Evolutionary conservation across 1,140 invertebrate species (phyloP), one percentile per base, ranked within the genome.

Genomic region (Aphelenchoides besseyi): DNA sequence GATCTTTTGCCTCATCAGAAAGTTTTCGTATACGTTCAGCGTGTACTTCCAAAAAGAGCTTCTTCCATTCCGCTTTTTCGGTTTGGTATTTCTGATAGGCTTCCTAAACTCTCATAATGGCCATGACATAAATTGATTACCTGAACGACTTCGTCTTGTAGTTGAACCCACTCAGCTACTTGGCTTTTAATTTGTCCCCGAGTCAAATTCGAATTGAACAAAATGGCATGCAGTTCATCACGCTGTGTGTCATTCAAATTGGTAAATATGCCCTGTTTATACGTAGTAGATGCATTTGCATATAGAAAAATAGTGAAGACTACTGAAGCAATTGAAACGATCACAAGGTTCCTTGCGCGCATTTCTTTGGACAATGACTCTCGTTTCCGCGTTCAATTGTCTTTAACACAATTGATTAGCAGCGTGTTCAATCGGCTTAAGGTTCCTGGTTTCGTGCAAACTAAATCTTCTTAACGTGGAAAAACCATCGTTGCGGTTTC

Each of bases 41-140:
- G 55, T 59, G 55, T 8, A 59, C 55, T 33, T 59, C 55, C 12
- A 59, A 8, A 33, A 59, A 59, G 5, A 59, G 12, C 55, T 59
- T 59, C 55, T 59, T 59, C 55, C 55, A 59, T 33, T 59, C 55
- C 5, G 5, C 55, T 33, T 59, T 59, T 33, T 8, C 5, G 5
- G 26, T 12, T 33, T 18, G 55, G 55, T 59, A 23, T 33, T 59
- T 59, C 5, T 59, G 5, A 23, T 59, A 59, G 5, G 55, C 55
- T 5, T 59, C 55, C 55, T 59, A 59, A 41, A 8, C 37, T 8
- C 37, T 41, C 5, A 5, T 8, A 59, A 59, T 8, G 5, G 23
- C n/a, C 5, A 33, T 59, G 55, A 59, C 5, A 18, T 5, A 59
- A 59, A 59, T 59, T 8, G 18, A 59, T 23, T 59, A 8, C 5